phyloP scores from a whole-genome alignment of 2,797 vertebrate species.

The Pempheris klunzingeri region DNA sequence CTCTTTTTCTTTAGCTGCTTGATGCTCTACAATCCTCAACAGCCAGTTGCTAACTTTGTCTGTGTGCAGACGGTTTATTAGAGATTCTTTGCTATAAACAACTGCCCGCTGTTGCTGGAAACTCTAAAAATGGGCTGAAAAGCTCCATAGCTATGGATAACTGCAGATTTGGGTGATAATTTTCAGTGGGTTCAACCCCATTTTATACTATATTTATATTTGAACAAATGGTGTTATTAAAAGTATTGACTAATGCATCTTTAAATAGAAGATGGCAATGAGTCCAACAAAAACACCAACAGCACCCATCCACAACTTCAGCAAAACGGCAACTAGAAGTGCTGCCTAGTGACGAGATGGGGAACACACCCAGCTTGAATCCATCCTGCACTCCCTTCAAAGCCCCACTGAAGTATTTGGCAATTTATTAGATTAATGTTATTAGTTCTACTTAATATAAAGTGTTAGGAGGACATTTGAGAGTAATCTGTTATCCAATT shows the following conservation, averaged over 20 bases:
- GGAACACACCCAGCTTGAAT: constrained; percentile 49
- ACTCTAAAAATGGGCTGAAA: no score
- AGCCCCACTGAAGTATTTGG: constrained; percentile 65
- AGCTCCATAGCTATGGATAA: no score
- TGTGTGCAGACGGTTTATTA: background rate
- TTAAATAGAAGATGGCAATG: background rate
- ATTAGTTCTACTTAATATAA: constrained; percentile 83
- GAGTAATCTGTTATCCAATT: constrained; percentile 84
- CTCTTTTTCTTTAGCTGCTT: background rate
- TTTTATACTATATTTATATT: background rate
- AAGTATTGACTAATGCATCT: background rate
- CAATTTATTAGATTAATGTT: constrained; percentile 78
- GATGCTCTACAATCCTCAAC: background rate
- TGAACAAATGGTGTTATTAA: background rate
- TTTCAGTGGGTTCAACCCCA: background rate
- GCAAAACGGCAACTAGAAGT: background rate
- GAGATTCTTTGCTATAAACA: background rate
- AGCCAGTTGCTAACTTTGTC: background rate
- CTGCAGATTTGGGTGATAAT: no score
- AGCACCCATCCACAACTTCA: background rate
- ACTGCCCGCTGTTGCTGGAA: background rate
- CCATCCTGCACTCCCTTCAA: constrained; percentile 47
- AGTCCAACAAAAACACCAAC: background rate
- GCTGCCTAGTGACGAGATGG: constrained; percentile 1
- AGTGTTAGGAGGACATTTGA: constrained; percentile 77